Conservation (phyloP, 2,797 vertebrate genomes). For the Megaceryle alcyon region DNA sequence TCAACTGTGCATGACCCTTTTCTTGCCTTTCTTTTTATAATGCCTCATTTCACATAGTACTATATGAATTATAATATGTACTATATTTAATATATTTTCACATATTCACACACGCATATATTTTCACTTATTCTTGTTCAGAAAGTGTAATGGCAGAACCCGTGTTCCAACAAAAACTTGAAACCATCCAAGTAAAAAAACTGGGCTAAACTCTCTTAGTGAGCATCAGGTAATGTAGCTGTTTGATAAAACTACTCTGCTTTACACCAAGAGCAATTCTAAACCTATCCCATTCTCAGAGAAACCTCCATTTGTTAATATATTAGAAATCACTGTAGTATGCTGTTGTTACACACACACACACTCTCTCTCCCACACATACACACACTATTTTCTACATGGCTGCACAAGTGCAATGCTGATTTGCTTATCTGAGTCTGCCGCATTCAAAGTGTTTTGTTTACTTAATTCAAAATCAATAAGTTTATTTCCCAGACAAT, state of each 20-base stretch:
- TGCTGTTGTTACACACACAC: background rate
- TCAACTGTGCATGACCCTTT: background rate
- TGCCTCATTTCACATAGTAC: background rate
- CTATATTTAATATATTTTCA: background rate
- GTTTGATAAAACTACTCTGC: background rate
- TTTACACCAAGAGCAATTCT: background rate
- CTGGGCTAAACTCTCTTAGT: background rate
- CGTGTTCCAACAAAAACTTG: background rate
- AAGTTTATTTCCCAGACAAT: background rate
- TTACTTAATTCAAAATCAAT: conserved; percentile 55
- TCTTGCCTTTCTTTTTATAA: background rate
- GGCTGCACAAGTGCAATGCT: background rate
- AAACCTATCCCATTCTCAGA: background rate
- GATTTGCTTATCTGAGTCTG: background rate
- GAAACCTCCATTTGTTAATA: background rate
- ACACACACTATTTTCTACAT: background rate
- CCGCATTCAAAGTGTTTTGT: background rate
- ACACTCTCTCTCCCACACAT: background rate
- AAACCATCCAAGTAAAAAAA: background rate
- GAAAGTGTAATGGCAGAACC: background rate
- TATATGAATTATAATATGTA: background rate
- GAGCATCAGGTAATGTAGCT: background rate
- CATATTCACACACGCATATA: background rate
- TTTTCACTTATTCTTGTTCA: background rate
- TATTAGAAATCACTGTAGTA: background rate